phyloP scores from a whole-genome alignment of 2,888 invertebrate species.

The Nephrotoma flavescens region DNA sequence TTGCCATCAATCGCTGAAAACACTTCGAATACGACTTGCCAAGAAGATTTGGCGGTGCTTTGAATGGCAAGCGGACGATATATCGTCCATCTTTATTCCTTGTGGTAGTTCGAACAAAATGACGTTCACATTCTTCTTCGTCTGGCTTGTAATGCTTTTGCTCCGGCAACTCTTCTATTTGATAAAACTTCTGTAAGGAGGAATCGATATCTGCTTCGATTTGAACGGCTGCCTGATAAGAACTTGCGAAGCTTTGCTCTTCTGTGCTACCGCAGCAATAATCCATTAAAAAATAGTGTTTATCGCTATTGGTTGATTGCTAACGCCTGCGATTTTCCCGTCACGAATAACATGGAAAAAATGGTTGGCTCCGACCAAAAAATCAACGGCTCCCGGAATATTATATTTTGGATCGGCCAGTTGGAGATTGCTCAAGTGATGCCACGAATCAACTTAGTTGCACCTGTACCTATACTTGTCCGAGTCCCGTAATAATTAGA shows the following conservation, averaged over 20 bases:
- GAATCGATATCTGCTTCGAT: background rate
- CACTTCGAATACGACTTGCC: background rate
- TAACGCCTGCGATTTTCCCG: background rate
- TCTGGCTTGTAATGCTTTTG: background rate
- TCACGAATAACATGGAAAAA: background rate
- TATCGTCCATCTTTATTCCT: background rate
- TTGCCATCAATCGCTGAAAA: background rate
- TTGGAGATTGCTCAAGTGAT: background rate
- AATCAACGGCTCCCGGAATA: background rate
- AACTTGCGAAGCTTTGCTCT: too few species aligned
- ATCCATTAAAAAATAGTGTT: background rate
- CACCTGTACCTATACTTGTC: too few species aligned
- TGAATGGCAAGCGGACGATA: background rate
- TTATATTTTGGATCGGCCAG: background rate
- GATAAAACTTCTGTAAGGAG: background rate
- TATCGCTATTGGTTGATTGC: background rate
- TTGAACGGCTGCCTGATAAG: background rate
- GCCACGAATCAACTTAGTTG: background rate
- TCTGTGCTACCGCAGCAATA: background rate
- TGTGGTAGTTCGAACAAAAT: background rate
- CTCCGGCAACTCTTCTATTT: background rate
- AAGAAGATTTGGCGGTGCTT: background rate
- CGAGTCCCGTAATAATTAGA: too few species aligned
- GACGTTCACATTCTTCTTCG: background rate
- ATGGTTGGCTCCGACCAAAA: background rate